Base-by-base conservation (phyloP, 2,888 invertebrate genomes). In the Creontiades dilutus region DNA sequence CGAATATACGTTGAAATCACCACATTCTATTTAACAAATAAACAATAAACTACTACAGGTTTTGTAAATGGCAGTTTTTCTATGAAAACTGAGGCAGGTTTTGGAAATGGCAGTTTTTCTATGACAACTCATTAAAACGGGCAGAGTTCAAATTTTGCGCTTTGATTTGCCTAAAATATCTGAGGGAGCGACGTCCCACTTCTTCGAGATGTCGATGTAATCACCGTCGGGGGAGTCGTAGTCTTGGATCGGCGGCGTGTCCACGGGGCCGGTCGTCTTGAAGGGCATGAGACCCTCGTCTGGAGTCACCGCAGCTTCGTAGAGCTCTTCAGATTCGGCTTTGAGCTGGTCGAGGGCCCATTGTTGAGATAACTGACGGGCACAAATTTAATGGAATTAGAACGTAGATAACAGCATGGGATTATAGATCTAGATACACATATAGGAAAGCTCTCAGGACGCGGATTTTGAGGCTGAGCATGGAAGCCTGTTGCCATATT, bases 181-280 rank as follows among this genome's bases (percentile, higher is more conserved):
- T 3, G 80, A 13, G 19, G 80, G 88, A 27, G 88, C 12, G 52
- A 88, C 80, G 88, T 96, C 95, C 96, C 97, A 97, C 92, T 96
- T 96, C 93, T 95, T 96, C 0, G 97, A 96, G 48, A 96, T 94
- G 93, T 98, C 96, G 28, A 95, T 93, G 93, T 98, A 99, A 92
- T 98, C 98, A 61, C 99, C 99, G 93, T 99, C 99, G 0, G 97
- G 97, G 80, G 96, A 95, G 0, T 95, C 94, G 93, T 98, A 99
- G 91, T 95, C 94, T 92, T 96, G 94, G 90, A 98, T 96, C 0
- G 98, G 96, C 3, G 98, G 98, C 0, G 98, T 98, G 47, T 95
- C 94, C 0, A 96, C 95, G 0, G 99, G 97, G 0, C 99, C 98
- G 90, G 94, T 94, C 0, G 95, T 93, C 27, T 94, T 94, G 92